Percentiles rank a stretch among this genome's conserved stretches.
These are phyloP conservation scores for Eptatretus atami DNA, from an alignment of 2,797 vertebrate species.

Conservation along the genomic window DNA sequence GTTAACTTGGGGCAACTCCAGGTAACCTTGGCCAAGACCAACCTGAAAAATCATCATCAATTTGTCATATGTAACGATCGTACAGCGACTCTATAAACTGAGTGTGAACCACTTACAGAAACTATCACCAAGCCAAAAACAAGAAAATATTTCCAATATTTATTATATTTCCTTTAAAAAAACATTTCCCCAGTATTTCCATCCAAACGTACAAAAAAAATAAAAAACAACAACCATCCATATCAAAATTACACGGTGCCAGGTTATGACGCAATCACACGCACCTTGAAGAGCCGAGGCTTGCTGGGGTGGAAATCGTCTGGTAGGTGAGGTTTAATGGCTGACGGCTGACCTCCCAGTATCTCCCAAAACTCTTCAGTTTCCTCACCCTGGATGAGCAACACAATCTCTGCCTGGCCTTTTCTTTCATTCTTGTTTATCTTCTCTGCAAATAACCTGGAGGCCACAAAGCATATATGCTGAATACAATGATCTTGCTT, in stretches of 20 bases:
- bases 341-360: conserved; percentile 53
- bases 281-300: conserved; percentile 79
- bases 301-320: conserved; percentile 47
- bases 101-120: no score
- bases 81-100: no score
- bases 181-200: no score
- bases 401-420: conserved; percentile 46
- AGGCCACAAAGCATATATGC: rapidly evolving
- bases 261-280: no score
- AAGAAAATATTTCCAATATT: no score
- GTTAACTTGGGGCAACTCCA: conserved; percentile 91
- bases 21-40: conserved; percentile 63
- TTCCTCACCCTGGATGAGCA: conserved; percentile 42
- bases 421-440: conserved; percentile 94
- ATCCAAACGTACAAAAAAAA: no score
- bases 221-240: no score
- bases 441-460: conserved; percentile 72
- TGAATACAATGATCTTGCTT: no score
- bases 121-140: no score
- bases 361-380: conserved; percentile 26
- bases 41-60: conserved; percentile 24
- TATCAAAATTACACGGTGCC: no score
- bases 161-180: no score
- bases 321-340: conserved; percentile 48
- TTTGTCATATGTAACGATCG: background rate